These are phyloP conservation scores for Tringa solitaria DNA, from an alignment of 2,113 vertebrate species.

Conservation along the genomic window DNA sequence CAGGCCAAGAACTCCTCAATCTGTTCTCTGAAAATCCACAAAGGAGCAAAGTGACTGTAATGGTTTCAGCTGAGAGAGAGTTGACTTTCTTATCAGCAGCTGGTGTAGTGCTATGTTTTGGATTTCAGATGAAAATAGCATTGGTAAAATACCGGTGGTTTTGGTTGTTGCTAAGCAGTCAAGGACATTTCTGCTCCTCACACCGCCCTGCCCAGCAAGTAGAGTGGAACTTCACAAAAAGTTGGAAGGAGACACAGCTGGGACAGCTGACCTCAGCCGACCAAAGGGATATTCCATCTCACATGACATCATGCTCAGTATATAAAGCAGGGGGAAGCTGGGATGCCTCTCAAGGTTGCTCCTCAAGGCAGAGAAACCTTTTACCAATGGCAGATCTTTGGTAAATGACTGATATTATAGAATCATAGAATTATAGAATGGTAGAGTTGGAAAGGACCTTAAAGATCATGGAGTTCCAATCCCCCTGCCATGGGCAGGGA, in stretches of 20 bases:
- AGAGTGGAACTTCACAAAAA: neutral
- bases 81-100: neutral
- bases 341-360: neutral
- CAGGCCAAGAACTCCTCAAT: neutral
- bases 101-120: neutral
- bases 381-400: neutral
- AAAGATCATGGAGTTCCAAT: neutral
- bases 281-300: neutral
- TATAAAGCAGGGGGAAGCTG: neutral
- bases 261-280: neutral
- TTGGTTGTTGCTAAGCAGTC: neutral
- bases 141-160: neutral
- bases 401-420: neutral
- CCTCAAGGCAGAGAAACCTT: neutral
- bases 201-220: neutral
- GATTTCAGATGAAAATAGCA: neutral
- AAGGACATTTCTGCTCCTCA: neutral
- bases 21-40: neutral
- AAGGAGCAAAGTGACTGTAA: neutral
- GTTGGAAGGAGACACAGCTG: neutral
- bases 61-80: neutral
- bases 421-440: neutral
- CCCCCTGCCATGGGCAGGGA: neutral
- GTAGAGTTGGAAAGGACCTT: neutral
- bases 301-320: neutral